Conservation (phyloP, 2,797 vertebrate species). For the Botia kubotai region DNA sequence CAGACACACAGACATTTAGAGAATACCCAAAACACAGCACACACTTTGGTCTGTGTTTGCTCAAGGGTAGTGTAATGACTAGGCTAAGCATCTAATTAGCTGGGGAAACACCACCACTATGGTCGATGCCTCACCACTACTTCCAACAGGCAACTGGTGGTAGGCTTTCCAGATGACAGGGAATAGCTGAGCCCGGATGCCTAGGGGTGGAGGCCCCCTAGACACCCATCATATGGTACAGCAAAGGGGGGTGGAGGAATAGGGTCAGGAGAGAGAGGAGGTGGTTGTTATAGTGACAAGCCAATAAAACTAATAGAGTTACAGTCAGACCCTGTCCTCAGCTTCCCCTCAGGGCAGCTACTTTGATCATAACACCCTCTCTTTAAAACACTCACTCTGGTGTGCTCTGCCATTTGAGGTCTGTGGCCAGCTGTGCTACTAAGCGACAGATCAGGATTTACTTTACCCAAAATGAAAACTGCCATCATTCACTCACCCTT, state of each 20-base stretch:
- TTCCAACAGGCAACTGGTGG: constrained; percentile 25
- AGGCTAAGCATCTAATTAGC: constrained; percentile 61
- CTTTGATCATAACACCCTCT: constrained; percentile 11
- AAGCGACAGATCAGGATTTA: neutral
- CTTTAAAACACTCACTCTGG: neutral
- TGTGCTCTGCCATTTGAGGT: neutral
- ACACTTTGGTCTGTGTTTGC: constrained; percentile 50
- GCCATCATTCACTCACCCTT: too few species aligned
- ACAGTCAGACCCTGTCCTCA: constrained; percentile 18
- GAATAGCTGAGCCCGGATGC: neutral
- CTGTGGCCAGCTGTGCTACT: constrained; percentile 3
- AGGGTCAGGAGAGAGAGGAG: constrained; percentile 38
- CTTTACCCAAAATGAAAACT: too few species aligned
- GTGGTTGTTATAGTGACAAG: constrained; percentile 20
- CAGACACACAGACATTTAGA: constrained; percentile 3
- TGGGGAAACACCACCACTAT: constrained; percentile 9
- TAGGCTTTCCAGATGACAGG: constrained; percentile 66
- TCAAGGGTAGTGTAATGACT: constrained; percentile 55
- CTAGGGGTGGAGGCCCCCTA: constrained; percentile 33
- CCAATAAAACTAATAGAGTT: constrained; percentile 46
- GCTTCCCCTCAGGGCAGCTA: constrained; percentile 7
- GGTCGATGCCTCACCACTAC: constrained; percentile 14
- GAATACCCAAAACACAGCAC: constrained; percentile 28
- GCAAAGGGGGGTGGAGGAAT: constrained; percentile 42
- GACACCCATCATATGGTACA: constrained; percentile 63